Percentiles rank a stretch among this genome's conserved stretches.
Conservation (phyloP, 2,888 invertebrate genomes). For the Ophioninae sp. region DNA sequence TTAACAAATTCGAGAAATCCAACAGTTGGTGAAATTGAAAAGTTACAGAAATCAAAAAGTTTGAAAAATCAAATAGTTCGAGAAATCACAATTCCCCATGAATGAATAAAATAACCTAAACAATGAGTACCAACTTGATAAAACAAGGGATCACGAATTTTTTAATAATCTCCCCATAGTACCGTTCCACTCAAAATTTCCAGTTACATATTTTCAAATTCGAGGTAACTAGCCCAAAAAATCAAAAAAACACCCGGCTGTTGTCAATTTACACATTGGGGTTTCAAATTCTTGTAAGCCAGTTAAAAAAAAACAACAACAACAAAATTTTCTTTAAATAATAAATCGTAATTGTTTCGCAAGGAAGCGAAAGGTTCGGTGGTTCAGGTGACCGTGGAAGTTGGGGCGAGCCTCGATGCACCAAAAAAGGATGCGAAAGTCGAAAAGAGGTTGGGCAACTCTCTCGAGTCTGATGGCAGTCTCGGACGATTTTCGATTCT, state of each 20-base stretch:
- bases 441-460: constrained; percentile 57
- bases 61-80: too few species aligned
- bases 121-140: neutral
- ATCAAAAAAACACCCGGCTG: constrained; percentile 1
- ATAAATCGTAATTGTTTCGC: constrained; percentile 60
- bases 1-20: too few species aligned
- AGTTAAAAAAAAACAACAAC: constrained; percentile 2
- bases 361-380: constrained; percentile 19
- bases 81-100: neutral
- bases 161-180: neutral
- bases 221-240: neutral
- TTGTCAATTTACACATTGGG: constrained; percentile 1
- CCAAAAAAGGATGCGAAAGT: constrained; percentile 65
- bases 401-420: constrained; percentile 21
- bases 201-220: neutral
- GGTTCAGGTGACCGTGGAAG: constrained; percentile 36
- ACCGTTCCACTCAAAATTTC: neutral
- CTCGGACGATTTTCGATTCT: constrained; percentile 23
- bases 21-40: too few species aligned
- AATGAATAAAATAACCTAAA: neutral
- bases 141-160: neutral
- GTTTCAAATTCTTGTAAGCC: neutral
- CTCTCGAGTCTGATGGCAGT: constrained; percentile 40
- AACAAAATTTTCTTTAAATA: neutral
- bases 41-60: too few species aligned